Conservation (phyloP, 2,888 invertebrate species). For the Altica lythri region DNA sequence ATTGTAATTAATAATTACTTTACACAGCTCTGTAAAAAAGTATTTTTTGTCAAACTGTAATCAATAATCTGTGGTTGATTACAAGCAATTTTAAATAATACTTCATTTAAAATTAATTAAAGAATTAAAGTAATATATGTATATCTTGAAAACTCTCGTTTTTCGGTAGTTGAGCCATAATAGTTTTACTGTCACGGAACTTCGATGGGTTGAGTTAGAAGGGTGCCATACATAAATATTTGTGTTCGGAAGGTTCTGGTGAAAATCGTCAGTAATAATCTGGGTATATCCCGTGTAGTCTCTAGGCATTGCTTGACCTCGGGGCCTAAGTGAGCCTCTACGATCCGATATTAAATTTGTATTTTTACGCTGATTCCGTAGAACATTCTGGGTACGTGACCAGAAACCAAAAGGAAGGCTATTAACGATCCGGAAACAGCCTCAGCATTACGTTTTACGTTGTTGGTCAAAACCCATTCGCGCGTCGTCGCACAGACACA, state of each 20-base stretch:
- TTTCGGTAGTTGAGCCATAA: constrained; percentile 12
- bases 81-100: too few species aligned
- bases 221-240: constrained; percentile 34
- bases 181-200: neutral
- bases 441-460: constrained; percentile 45
- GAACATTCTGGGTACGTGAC: constrained; percentile 62
- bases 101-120: too few species aligned
- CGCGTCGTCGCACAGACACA: constrained; percentile 42
- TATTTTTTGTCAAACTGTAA: too few species aligned
- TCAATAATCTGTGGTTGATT: too few species aligned
- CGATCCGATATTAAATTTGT: constrained; percentile 65
- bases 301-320: constrained; percentile 44
- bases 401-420: constrained; percentile 61
- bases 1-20: too few species aligned
- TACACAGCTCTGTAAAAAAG: too few species aligned
- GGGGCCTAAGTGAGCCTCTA: constrained; percentile 49
- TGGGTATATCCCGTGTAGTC: constrained; percentile 44
- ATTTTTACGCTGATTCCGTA: constrained; percentile 68
- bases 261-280: constrained; percentile 51
- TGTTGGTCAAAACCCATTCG: constrained; percentile 47
- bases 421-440: constrained; percentile 62
- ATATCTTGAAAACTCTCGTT: too few species aligned
- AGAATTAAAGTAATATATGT: too few species aligned
- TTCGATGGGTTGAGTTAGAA: neutral
- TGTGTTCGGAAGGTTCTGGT: constrained; percentile 35